Conservation (phyloP, 1,140 invertebrate species). For the Andricus grossulariae region DNA sequence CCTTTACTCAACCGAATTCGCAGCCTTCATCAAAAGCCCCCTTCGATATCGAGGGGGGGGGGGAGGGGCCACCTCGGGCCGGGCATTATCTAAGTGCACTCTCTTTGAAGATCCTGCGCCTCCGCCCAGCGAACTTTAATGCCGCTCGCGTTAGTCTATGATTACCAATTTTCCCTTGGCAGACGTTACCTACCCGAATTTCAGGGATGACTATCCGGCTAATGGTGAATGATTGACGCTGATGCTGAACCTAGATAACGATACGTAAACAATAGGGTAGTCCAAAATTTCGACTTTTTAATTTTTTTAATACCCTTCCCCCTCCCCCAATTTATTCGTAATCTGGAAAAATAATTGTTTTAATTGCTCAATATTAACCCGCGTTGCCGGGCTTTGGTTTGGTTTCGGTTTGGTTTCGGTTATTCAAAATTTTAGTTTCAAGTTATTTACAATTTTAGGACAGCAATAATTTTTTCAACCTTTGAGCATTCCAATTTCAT, state of each 20-base stretch:
- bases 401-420: no score
- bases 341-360: no score
- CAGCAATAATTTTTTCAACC: no score
- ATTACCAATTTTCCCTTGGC: constrained; percentile 76
- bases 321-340: no score
- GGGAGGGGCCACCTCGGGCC: constrained; percentile 52
- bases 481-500: no score
- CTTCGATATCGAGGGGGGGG: constrained; percentile 66
- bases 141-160: constrained; percentile 74
- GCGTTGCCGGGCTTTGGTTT: no score
- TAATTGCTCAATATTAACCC: no score
- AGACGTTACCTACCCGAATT: constrained; percentile 71
- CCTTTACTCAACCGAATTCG: constrained; percentile 76
- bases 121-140: constrained; percentile 72
- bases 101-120: constrained; percentile 73
- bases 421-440: no score
- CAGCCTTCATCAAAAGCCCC: constrained; percentile 75
- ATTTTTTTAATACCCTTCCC: no score
- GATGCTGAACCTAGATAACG: background rate
- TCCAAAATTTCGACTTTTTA: no score
- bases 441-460: no score
- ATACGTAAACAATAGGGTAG: background rate
- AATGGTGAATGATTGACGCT: constrained; percentile 39
- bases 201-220: constrained; percentile 51
- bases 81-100: constrained; percentile 77